Evolutionary conservation across 1,140 invertebrate genomes (phyloP).

Genomic region (Drosophila lacertosa): DNA sequence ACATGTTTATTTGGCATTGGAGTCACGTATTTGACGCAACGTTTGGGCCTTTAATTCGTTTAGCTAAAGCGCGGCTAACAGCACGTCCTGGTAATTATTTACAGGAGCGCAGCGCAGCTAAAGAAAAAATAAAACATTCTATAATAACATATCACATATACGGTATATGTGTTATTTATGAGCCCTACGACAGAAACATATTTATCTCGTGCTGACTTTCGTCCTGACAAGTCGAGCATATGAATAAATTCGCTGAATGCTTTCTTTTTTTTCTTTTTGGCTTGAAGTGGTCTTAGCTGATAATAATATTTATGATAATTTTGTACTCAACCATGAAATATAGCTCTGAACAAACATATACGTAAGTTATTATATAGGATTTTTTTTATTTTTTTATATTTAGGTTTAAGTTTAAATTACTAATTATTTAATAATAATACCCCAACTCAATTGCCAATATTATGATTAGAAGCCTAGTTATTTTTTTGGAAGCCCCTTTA

Average conservation of each 20-base stretch:
- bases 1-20: slow-evolving; percentile 59
- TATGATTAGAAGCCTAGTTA: neutral
- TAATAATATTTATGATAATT: slow-evolving; percentile 5
- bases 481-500: neutral
- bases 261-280: too few relatives aligned
- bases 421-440: too few relatives aligned
- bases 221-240: slow-evolving; percentile 36
- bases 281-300: neutral
- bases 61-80: slow-evolving; percentile 52
- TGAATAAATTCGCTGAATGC: slow-evolving; percentile 57
- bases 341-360: neutral
- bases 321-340: neutral
- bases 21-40: slow-evolving; percentile 81
- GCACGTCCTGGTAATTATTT: slow-evolving; percentile 79
- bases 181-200: slow-evolving; percentile 58
- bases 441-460: slow-evolving; percentile 2
- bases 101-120: slow-evolving; percentile 58
- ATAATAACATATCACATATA: slow-evolving; percentile 77
- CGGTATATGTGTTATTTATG: slow-evolving; percentile 73
- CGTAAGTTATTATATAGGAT: neutral
- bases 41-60: slow-evolving; percentile 78
- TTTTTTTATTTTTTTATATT: neutral
- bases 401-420: too few relatives aligned
- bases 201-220: slow-evolving; percentile 59
- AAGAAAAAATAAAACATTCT: slow-evolving; percentile 66